Evolutionary conservation across 1,140 invertebrate genomes (phyloP).

Genomic region (Asobara japonica): DNA sequence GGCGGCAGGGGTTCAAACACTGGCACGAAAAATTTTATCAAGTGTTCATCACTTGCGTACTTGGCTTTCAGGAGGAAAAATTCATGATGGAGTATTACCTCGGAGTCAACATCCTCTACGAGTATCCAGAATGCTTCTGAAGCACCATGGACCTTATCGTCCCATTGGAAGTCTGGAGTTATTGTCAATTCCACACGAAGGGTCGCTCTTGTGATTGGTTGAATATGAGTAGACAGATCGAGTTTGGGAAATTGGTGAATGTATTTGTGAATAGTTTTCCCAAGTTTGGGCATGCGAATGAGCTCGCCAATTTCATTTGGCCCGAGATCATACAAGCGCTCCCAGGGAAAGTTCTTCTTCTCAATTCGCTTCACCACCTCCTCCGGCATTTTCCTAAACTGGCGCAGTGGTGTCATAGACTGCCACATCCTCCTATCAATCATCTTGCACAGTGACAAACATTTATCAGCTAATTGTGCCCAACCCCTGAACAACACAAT

Average conservation of each 20-base stretch:
- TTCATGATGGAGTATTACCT: conserved; percentile 96
- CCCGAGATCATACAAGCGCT: conserved; percentile 93
- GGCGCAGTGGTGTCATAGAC: conserved; percentile 97
- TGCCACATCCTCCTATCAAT: conserved; percentile 99
- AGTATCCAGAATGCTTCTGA: conserved; percentile 99
- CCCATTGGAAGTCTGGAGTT: conserved; percentile 99
- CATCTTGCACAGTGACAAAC: conserved; percentile 97
- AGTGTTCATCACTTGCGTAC: conserved; percentile 93
- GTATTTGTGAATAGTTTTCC: conserved; percentile 97
- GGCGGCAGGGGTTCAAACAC: conserved; percentile 98
- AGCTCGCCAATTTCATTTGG: conserved; percentile 98
- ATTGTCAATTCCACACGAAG: conserved; percentile 95
- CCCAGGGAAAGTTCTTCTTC: conserved; percentile 97
- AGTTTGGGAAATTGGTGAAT: conserved; percentile 97
- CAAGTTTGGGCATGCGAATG: conserved; percentile 94
- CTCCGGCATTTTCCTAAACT: conserved; percentile 98
- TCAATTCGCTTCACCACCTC: conserved; percentile 98
- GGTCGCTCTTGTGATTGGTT: conserved; percentile 96
- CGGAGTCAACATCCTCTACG: conserved; percentile 98
- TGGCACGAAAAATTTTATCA: conserved; percentile 98
- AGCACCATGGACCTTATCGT: conserved; percentile 94
- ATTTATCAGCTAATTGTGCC: conserved; percentile 97
- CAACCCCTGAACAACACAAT: conserved; percentile 92
- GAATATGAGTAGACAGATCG: conserved; percentile 94
- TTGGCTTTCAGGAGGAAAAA: conserved; percentile 97